Percentiles rank a stretch among this genome's conserved stretches.
These are phyloP conservation scores for Borostomias antarcticus DNA, from an alignment of 2,797 vertebrate genomes.

Conservation along the genomic window DNA sequence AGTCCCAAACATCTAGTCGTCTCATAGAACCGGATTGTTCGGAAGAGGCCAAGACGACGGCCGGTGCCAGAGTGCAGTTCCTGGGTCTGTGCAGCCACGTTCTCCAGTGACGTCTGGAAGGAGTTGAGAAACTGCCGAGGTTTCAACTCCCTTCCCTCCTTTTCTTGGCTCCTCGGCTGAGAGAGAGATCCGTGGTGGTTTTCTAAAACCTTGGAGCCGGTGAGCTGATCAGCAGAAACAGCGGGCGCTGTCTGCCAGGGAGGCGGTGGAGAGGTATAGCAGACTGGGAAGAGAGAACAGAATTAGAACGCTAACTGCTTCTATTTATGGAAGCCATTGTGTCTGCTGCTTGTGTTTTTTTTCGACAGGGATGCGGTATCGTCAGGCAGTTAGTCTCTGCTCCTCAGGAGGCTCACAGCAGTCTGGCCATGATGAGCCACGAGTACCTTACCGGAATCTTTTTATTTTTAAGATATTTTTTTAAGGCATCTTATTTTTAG, in stretches of 20 bases:
- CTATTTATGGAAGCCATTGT: conserved; percentile 32
- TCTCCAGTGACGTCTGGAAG: conserved; percentile 62
- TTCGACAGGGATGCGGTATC: conserved; percentile 21
- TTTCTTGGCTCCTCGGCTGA: conserved; percentile 49
- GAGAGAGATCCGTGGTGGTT: conserved; percentile 32
- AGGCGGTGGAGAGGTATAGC: conserved; percentile 31
- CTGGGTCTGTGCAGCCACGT: conserved; percentile 47
- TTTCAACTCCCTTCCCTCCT: conserved; percentile 50
- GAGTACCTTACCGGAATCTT: no score
- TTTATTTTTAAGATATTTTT: no score
- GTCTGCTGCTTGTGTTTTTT: conserved; percentile 22
- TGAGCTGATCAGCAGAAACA: conserved; percentile 63
- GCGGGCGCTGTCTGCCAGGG: conserved; percentile 39
- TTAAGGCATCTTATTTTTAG: no score
- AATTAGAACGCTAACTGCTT: conserved; percentile 14
- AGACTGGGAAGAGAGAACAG: conserved; percentile 10
- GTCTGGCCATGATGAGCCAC: conserved; percentile 21
- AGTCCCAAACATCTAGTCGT: conserved; percentile 47
- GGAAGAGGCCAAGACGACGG: conserved; percentile 52
- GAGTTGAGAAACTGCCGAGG: conserved; percentile 60
- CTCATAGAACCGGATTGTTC: conserved; percentile 52
- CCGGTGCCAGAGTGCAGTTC: conserved; percentile 44
- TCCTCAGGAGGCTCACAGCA: conserved; percentile 18
- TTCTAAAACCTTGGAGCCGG: conserved; percentile 56
- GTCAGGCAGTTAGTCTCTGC: conserved; percentile 12